Conservation (phyloP, 1,140 invertebrate species). For the Steinernema feltiae region DNA sequence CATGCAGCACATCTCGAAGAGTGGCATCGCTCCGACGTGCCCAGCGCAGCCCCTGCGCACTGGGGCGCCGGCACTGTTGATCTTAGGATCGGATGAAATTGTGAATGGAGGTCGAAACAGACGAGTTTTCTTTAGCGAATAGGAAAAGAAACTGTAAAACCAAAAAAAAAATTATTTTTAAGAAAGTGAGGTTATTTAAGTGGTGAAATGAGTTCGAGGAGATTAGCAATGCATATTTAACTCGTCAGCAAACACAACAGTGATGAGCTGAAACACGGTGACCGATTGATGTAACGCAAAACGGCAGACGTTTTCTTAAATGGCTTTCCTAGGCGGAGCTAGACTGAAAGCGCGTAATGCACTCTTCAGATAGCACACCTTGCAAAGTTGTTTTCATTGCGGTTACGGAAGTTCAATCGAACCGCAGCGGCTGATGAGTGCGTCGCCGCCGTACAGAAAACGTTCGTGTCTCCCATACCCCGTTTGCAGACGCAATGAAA, state of each 20-base stretch:
- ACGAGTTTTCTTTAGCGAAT: neutral
- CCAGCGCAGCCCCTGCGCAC: neutral
- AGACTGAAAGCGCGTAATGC: too few relatives aligned
- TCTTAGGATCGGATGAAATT: neutral
- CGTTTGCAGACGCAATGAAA: too few relatives aligned
- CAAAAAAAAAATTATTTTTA: too few relatives aligned
- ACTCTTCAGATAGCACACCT: neutral
- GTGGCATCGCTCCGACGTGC: neutral
- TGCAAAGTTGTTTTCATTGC: neutral
- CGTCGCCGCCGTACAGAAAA: neutral
- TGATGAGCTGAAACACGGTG: too few relatives aligned
- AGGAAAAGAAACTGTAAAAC: too few relatives aligned
- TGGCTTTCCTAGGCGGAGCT: too few relatives aligned
- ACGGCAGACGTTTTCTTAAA: too few relatives aligned
- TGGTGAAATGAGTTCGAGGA: too few relatives aligned
- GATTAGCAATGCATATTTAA: neutral
- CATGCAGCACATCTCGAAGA: constrained; percentile 10
- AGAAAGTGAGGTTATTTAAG: neutral
- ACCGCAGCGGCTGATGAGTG: neutral
- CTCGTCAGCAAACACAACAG: neutral
- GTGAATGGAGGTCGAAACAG: neutral
- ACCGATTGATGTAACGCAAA: too few relatives aligned
- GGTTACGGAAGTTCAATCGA: neutral
- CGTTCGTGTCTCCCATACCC: too few relatives aligned
- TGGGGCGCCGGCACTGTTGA: neutral